These are phyloP conservation scores for Tholera decimalis DNA, from an alignment of 2,888 invertebrate species.

Conservation along the genomic window DNA sequence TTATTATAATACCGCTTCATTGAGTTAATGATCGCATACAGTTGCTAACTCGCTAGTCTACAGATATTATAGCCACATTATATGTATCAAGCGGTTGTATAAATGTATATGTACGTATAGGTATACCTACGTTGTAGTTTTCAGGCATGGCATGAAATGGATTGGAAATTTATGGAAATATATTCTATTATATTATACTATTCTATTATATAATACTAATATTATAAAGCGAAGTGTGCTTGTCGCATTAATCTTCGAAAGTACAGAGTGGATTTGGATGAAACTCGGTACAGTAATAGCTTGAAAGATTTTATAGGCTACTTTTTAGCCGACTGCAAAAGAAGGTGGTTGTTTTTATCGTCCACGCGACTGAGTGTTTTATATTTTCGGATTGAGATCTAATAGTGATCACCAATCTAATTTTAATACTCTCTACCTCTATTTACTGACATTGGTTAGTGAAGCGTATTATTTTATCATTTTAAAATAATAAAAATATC, in stretches of 20 bases:
- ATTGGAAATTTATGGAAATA: neutral
- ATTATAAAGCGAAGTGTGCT: too few relatives aligned
- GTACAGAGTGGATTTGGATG: too few relatives aligned
- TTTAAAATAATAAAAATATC: slow-evolving; percentile 11
- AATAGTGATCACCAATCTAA: neutral
- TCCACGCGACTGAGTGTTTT: too few relatives aligned
- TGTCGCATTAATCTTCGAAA: too few relatives aligned
- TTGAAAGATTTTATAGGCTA: too few relatives aligned
- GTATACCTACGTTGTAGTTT: too few relatives aligned
- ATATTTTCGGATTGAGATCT: too few relatives aligned
- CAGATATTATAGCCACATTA: neutral
- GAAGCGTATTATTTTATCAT: neutral
- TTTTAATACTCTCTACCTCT: neutral
- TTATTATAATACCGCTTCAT: slow-evolving; percentile 50
- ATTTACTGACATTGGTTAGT: neutral
- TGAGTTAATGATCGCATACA: slow-evolving; percentile 29
- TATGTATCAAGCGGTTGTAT: neutral
- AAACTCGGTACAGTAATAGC: too few relatives aligned
- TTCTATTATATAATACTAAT: too few relatives aligned
- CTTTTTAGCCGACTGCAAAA: too few relatives aligned
- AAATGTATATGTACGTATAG: neutral
- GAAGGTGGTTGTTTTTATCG: too few relatives aligned
- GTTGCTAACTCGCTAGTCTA: slow-evolving; percentile 10
- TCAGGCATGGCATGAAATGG: neutral
- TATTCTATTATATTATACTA: too few relatives aligned